Percentiles rank a stretch among this genome's conserved stretches.
phyloP scores from a whole-genome alignment of 2,797 vertebrate species.

The Pangasius djambal region DNA sequence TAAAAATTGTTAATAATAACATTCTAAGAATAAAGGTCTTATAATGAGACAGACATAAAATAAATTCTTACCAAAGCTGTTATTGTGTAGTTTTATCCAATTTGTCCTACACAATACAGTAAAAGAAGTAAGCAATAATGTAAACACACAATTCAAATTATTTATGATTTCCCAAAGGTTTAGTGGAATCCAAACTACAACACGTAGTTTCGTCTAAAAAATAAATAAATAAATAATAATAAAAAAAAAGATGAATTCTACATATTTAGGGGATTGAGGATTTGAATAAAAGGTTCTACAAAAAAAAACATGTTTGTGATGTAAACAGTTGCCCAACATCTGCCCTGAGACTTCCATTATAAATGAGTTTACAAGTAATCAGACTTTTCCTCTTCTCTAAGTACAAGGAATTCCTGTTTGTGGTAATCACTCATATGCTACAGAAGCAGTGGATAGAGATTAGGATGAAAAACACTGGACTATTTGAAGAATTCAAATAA shows the following conservation, averaged over 20 bases:
- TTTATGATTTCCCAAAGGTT: not conserved
- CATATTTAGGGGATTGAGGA: not conserved
- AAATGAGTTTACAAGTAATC: not conserved
- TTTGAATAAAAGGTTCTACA: not conserved
- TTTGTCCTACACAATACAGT: not conserved
- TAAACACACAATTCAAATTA: not conserved
- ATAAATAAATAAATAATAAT: not conserved
- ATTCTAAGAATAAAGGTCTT: not conserved
- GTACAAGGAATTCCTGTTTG: not conserved
- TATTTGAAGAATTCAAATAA: conserved; percentile 9
- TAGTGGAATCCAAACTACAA: not conserved
- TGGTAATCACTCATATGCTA: not conserved
- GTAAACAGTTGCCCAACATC: not conserved
- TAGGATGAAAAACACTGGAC: not conserved
- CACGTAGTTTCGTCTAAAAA: not conserved
- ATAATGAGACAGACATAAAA: not conserved
- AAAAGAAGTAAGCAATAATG: not conserved
- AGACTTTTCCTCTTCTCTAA: not conserved
- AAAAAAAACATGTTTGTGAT: not conserved
- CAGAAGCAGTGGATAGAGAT: not conserved
- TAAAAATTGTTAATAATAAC: not conserved
- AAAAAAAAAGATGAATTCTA: not conserved
- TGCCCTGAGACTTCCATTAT: not conserved
- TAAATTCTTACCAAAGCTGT: not conserved
- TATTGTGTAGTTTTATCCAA: not conserved